Evolutionary conservation across 2,113 vertebrate genomes (phyloP).

Genomic region (Semnornis frantzii): DNA sequence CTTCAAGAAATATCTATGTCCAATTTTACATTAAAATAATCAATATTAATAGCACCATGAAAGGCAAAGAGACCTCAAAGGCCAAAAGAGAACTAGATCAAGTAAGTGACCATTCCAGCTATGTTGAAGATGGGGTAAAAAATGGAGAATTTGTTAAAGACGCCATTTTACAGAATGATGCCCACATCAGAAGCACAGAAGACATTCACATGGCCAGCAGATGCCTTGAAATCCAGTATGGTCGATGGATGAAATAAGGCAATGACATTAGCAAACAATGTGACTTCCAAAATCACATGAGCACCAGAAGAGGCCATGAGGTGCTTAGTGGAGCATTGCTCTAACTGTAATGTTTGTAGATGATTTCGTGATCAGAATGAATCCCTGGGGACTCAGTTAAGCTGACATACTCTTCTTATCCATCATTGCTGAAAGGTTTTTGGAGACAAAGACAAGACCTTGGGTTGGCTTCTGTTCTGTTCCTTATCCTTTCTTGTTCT

Average conservation of each 20-base stretch:
- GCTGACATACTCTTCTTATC: not conserved
- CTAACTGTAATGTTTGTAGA: not conserved
- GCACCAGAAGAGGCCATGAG: not conserved
- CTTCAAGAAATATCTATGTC: accelerated
- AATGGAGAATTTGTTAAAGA: not conserved
- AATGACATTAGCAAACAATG: not conserved
- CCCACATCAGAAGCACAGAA: not conserved
- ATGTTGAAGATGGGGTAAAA: not conserved
- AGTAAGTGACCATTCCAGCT: not conserved
- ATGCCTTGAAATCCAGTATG: not conserved
- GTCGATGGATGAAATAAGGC: not conserved
- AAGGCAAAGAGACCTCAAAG: not conserved
- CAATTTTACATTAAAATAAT: not conserved
- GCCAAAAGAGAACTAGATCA: not conserved
- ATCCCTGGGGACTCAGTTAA: not conserved
- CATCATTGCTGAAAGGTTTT: not conserved
- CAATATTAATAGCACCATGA: not conserved
- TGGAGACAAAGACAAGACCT: not conserved
- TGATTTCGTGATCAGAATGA: not conserved
- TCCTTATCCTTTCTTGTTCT: not conserved
- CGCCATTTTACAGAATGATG: not conserved
- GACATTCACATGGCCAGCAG: not conserved
- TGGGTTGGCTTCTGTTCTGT: not conserved
- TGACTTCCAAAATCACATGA: not conserved
- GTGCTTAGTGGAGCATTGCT: not conserved